Conservation (phyloP, 2,888 invertebrate species). For the Idaea biselata region DNA sequence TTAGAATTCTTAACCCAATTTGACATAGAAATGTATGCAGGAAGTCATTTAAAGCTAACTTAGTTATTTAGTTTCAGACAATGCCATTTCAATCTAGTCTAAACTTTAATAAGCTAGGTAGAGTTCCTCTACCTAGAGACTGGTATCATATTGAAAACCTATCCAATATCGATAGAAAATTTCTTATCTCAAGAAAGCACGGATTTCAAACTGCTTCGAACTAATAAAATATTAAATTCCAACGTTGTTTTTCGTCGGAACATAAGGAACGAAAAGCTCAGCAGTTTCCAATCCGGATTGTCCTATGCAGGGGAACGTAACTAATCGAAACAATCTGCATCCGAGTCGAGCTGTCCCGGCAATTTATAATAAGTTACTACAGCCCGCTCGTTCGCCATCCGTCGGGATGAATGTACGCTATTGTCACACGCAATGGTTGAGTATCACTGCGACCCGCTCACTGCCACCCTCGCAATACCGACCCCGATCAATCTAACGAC, state of each 20-base stretch:
- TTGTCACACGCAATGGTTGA: constrained; percentile 2
- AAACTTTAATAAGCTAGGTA: not conserved
- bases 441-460: not conserved
- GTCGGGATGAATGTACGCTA: not conserved
- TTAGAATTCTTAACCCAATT: too few species aligned
- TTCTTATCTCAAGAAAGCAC: not conserved
- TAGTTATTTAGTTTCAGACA: not conserved
- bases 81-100: too few species aligned
- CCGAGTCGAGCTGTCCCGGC: constrained; percentile 1
- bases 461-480: not conserved
- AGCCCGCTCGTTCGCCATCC: not conserved
- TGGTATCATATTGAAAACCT: not conserved
- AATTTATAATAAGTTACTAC: not conserved
- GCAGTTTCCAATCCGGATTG: not conserved
- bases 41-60: too few species aligned
- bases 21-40: too few species aligned
- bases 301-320: not conserved
- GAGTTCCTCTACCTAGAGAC: not conserved
- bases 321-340: constrained; percentile 3
- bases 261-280: not conserved
- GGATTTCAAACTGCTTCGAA: not conserved
- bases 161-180: not conserved
- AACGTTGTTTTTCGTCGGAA: not conserved
- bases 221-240: not conserved
- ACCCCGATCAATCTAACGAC: constrained; percentile 3